These are phyloP conservation scores for Cosmia pyralina DNA, from an alignment of 2,888 invertebrate genomes.

Conservation along the genomic window DNA sequence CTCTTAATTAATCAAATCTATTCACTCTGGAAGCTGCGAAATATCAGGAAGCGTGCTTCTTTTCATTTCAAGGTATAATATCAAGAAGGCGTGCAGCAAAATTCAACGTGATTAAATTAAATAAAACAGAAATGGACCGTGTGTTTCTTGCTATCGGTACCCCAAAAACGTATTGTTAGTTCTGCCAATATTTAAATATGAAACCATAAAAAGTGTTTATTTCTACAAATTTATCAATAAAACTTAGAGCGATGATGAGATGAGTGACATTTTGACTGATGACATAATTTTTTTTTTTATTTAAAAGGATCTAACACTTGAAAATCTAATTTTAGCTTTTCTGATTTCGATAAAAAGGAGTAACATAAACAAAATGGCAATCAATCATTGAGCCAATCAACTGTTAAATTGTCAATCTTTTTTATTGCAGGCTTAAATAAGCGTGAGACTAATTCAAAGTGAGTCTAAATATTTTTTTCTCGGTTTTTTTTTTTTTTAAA, in stretches of 20 bases:
- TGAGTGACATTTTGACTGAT: constrained; percentile 24
- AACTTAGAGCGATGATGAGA: constrained; percentile 3
- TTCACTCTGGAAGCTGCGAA: not conserved
- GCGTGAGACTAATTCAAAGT: constrained; percentile 23
- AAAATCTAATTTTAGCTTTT: constrained; percentile 13
- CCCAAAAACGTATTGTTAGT: constrained; percentile 21
- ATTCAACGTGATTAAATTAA: not conserved
- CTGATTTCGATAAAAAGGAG: constrained; percentile 26
- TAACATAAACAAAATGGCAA: constrained; percentile 27
- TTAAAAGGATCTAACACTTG: not conserved
- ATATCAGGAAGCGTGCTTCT: not conserved
- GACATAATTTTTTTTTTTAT: constrained; percentile 11
- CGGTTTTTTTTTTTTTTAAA: not conserved
- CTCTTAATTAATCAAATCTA: too few relatives aligned
- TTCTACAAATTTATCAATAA: constrained; percentile 19
- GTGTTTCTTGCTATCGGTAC: not conserved
- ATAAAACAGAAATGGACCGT: not conserved
- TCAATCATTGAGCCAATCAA: constrained; percentile 51
- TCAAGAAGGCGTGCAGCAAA: not conserved
- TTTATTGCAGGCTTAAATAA: constrained; percentile 30
- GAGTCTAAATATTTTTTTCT: constrained; percentile 19
- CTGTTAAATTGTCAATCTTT: constrained; percentile 29
- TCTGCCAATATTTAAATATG: constrained; percentile 31
- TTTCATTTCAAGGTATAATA: not conserved
- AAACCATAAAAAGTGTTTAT: constrained; percentile 23